Evolutionary conservation across 2,797 vertebrate species (phyloP).

Genomic region (Sarcophilus harrisii): DNA sequence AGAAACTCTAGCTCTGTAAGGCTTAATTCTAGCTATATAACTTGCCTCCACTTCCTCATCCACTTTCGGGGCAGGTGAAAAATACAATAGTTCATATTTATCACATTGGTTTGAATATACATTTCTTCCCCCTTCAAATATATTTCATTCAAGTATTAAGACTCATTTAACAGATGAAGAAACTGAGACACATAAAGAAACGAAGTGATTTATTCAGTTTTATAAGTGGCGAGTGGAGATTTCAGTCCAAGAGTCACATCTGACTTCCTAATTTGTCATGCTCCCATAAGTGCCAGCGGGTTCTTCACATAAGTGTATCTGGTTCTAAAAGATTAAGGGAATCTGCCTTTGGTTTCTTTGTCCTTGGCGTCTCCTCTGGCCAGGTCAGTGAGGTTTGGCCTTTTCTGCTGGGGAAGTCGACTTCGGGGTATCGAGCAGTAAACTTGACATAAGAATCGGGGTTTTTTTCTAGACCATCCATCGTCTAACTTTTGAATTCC

Average conservation of each 20-base stretch:
- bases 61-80: neutral
- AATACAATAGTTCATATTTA: slow-evolving; percentile 2
- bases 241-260: neutral
- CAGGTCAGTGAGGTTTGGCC: slow-evolving; percentile 14
- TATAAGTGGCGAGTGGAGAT: neutral
- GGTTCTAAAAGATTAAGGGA: neutral
- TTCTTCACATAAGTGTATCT: neutral
- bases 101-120: slow-evolving; percentile 9
- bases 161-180: neutral
- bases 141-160: neutral
- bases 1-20: slow-evolving; percentile 5
- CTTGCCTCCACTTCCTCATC: slow-evolving; percentile 16
- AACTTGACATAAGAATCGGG: neutral
- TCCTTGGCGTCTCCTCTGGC: neutral
- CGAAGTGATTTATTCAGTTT: neutral
- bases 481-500: neutral
- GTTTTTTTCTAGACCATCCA: neutral
- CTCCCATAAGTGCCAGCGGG: neutral
- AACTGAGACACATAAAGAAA: neutral
- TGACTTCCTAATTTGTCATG: neutral
- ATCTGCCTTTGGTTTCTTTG: slow-evolving; percentile 39
- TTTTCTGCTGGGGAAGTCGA: neutral
- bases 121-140: slow-evolving; percentile 54
- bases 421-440: neutral
- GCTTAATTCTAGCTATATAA: slow-evolving; percentile 16